These are phyloP conservation scores for Phalera bucephala DNA, from an alignment of 2,888 invertebrate genomes.

Conservation along the genomic window DNA sequence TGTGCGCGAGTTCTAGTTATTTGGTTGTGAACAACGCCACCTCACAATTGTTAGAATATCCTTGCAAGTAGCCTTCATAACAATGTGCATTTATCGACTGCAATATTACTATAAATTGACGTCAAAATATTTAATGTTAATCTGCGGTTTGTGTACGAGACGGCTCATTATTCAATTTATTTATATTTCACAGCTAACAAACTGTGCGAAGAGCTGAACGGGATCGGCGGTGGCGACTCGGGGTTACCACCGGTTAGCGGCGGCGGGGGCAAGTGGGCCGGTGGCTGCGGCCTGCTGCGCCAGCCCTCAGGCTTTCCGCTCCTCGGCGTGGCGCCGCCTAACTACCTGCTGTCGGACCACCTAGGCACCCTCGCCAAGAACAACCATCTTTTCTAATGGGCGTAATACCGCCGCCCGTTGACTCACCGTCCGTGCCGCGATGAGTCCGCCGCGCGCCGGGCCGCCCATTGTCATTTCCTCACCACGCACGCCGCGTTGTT, in stretches of 20 bases:
- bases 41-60: background rate
- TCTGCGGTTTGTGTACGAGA: constrained; percentile 15
- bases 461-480: constrained; percentile 18
- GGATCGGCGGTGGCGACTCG: constrained; percentile 62
- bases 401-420: constrained; percentile 43
- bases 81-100: constrained; percentile 14
- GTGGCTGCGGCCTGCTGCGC: constrained; percentile 85
- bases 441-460: constrained; percentile 17
- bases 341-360: constrained; percentile 85
- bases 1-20: constrained; percentile 58
- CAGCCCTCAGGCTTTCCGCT: constrained; percentile 84
- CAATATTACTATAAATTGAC: constrained; percentile 12
- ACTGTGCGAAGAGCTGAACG: constrained; percentile 72
- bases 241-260: constrained; percentile 61
- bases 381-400: constrained; percentile 85
- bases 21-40: constrained; percentile 33
- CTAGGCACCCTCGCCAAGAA: constrained; percentile 84
- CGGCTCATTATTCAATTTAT: constrained; percentile 9
- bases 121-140: constrained; percentile 13
- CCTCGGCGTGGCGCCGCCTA: constrained; percentile 82
- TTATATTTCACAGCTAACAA: constrained; percentile 63
- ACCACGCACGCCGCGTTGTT: constrained; percentile 9
- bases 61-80: too few relatives aligned
- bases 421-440: constrained; percentile 33
- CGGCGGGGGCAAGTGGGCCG: constrained; percentile 80